Conservation (phyloP, 2,797 vertebrate species). For the Gadopsis bispinosus region DNA sequence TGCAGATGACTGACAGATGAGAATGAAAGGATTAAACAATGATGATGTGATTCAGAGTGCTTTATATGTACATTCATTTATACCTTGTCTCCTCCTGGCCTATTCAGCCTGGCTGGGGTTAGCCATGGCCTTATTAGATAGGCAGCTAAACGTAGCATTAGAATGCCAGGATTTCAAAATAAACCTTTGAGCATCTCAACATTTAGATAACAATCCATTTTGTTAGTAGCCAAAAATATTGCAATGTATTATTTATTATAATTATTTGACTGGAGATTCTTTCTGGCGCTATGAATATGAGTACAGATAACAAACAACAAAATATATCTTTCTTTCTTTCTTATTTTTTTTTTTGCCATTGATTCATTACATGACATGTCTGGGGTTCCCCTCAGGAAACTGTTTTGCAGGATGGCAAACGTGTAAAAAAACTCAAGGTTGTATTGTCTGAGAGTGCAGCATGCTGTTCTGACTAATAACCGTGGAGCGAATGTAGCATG, state of each 20-base stretch:
- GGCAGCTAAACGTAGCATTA: slow-evolving; percentile 61
- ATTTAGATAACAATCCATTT: slow-evolving; percentile 34
- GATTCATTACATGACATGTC: slow-evolving; percentile 14
- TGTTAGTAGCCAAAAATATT: not conserved
- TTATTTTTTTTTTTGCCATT: slow-evolving; percentile 5
- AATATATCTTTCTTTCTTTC: slow-evolving; percentile 12
- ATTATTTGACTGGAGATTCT: not conserved
- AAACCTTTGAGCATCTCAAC: slow-evolving; percentile 50
- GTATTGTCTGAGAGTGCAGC: slow-evolving; percentile 18
- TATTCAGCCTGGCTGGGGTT: slow-evolving; percentile 44
- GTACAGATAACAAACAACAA: not conserved
- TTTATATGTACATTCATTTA: slow-evolving; percentile 75
- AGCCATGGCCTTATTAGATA: slow-evolving; percentile 58
- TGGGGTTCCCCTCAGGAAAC: slow-evolving; percentile 25
- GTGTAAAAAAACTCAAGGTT: slow-evolving; percentile 17
- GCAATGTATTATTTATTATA: not conserved
- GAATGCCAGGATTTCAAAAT: slow-evolving; percentile 49
- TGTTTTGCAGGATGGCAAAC: slow-evolving; percentile 24
- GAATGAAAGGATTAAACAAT: slow-evolving; percentile 76
- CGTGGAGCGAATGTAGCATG: slow-evolving; percentile 28
- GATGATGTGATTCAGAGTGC: slow-evolving; percentile 74
- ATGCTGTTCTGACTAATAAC: slow-evolving; percentile 36
- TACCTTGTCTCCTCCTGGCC: slow-evolving; percentile 46
- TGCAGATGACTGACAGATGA: slow-evolving; percentile 72
- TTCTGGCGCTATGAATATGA: slow-evolving; percentile 7